Conservation (phyloP, 2,113 vertebrate species). For the Conger conger region DNA sequence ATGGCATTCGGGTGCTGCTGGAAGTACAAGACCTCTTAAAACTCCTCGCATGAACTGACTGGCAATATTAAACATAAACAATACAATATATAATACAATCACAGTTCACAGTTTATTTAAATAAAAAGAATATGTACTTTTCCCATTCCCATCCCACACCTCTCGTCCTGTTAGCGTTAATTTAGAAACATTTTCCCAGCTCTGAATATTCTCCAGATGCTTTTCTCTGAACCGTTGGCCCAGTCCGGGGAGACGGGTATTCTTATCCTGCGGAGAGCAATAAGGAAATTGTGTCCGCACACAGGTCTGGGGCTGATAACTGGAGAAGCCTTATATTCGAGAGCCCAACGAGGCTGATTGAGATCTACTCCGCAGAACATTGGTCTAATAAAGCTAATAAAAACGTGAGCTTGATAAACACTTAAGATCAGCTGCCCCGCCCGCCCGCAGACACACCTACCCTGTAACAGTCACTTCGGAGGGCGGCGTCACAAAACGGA, state of each 20-base stretch:
- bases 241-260: conserved; percentile 60
- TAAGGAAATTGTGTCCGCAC: conserved; percentile 61
- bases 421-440: background rate
- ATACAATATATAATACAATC: conserved; percentile 46
- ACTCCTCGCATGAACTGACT: conserved; percentile 14
- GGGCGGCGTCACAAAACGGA: background rate
- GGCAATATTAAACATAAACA: conserved; percentile 41
- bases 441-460: background rate
- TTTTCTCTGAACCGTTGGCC: conserved; percentile 62
- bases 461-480: background rate
- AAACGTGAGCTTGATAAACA: background rate
- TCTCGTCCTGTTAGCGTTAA: background rate
- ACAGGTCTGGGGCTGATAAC: conserved; percentile 50
- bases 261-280: conserved; percentile 67
- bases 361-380: conserved; percentile 28
- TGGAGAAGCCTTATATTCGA: conserved; percentile 51
- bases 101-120: conserved; percentile 19
- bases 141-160: background rate
- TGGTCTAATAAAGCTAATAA: conserved; percentile 55
- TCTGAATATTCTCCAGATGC: conserved; percentile 60
- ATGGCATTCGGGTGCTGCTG: conserved; percentile 50
- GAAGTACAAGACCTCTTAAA: conserved; percentile 47
- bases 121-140: background rate
- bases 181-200: background rate
- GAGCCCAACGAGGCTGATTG: conserved; percentile 41